Evolutionary conservation across 2,113 vertebrate genomes (phyloP).

Genomic region (mouse (Mus musculus)): GRCm39 chr13:93504001-93504500

Average conservation of each 20-base stretch:
- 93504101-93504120: neutral
- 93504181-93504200: neutral
- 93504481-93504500: neutral
- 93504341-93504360: neutral
- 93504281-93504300: neutral
- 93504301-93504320: neutral
- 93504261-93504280: neutral
- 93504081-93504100: neutral
- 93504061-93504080: neutral
- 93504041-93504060: neutral
- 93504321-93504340: neutral
- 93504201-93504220: neutral
- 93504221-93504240: neutral
- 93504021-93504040: neutral
- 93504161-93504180: too few species aligned
- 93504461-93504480: neutral
- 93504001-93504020: too few species aligned
- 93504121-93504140: neutral
- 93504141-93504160: neutral
- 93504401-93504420: neutral
- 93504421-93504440: neutral
- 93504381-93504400: neutral
- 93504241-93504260: too few species aligned
- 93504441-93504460: neutral
- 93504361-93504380: constrained; percentile 3